phyloP scores from a whole-genome alignment of 2,113 vertebrate species.

The Crotalus helleri region DNA sequence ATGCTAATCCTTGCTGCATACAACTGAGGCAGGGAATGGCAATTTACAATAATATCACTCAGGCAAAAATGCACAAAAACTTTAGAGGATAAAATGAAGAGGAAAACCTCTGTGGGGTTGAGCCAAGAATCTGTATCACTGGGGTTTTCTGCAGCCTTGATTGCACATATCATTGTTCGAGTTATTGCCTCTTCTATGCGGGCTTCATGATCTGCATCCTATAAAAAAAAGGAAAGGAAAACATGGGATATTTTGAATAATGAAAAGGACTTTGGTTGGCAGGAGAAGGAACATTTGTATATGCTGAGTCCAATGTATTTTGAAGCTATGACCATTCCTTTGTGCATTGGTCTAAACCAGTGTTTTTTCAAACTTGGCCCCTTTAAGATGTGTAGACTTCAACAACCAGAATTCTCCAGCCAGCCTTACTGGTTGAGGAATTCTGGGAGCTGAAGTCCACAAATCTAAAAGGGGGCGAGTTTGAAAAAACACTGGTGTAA shows the following conservation, averaged over 20 bases:
- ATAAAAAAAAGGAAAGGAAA: slow-evolving; percentile 29
- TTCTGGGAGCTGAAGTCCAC: not conserved
- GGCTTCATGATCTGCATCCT: slow-evolving; percentile 85
- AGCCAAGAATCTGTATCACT: slow-evolving; percentile 78
- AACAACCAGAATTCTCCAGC: not conserved
- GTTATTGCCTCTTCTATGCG: slow-evolving; percentile 89
- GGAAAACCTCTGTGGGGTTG: slow-evolving; percentile 87
- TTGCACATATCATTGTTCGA: slow-evolving; percentile 79
- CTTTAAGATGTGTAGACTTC: not conserved
- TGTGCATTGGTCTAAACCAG: not conserved
- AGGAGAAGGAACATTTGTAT: not conserved
- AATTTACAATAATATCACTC: slow-evolving; percentile 36
- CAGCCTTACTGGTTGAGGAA: not conserved
- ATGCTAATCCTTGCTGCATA: slow-evolving; percentile 23
- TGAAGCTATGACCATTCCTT: not conserved
- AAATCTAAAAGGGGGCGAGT: not conserved
- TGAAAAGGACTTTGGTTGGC: not conserved
- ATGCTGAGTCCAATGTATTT: not conserved
- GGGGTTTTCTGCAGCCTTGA: slow-evolving; percentile 77
- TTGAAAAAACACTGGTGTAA: not conserved
- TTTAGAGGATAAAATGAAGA: slow-evolving; percentile 13
- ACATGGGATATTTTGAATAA: not conserved
- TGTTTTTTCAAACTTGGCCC: not conserved
- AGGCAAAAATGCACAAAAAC: not conserved
- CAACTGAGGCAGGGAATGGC: slow-evolving; percentile 9